Evolutionary conservation across 1,140 invertebrate species (phyloP), one percentile per base, ranked within the genome.

Genomic region (Brachionus asplanchnoidis): DNA sequence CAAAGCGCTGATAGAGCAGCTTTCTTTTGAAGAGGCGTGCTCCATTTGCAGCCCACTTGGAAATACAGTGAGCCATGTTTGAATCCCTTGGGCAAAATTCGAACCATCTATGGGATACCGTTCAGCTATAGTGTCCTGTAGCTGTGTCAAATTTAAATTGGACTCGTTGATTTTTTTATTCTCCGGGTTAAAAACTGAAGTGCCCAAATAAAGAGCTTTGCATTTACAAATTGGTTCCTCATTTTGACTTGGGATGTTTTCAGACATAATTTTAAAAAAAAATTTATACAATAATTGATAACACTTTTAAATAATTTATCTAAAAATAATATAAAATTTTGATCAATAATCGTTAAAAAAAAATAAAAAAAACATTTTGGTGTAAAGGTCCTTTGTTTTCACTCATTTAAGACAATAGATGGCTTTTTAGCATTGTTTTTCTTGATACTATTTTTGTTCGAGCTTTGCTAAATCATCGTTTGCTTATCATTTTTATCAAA

Each of bases 41-140:
- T 82, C 79, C 79, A 82, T 82, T 82, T 82, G 79, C 3, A 82
- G 56, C 7, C 79, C 79, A n/a, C 79, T 82, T 4, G 79, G 79
- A 40, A 32, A 82, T n/a, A 82, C 44, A 36, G 53, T 82, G 1
- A 82, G 53, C 79, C 79, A 60, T 68, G 79, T 82, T 68, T 82
- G 53, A 65, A 82, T 65, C 0, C 79, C 79, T 65, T 65, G 20
- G n/a, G 79, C 79, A 40, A 44, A 82, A 46, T 82, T 82, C n/a
- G 79, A 65, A 5, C 79, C 79, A 32, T 82, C 79, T 20, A 65
- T 46, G 6, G 79, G 79, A 32, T 82, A 82, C 3, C 79, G 53
- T 9, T 82, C 79, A 6, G 79, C 20, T 40, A 82, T 82, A 44
- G 79, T 28, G 23, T 82, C 26, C 40, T 82, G 79, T 6, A 82